Base-by-base conservation (phyloP, 2,888 invertebrate species). In the Eilema caniola region DNA sequence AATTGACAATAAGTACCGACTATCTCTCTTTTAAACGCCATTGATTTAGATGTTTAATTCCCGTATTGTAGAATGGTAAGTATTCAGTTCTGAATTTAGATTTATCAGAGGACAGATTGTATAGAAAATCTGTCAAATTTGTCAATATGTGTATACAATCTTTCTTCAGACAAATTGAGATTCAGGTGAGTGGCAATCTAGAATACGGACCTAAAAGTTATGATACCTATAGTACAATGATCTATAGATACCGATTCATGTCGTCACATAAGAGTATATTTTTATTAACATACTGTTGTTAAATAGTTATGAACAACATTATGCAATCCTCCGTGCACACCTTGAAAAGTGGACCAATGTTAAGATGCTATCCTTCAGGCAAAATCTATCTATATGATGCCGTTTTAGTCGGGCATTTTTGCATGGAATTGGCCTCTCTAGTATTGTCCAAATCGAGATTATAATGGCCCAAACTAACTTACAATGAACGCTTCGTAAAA, bases 221-320 rank as follows among this genome's bases (percentile, higher is more conserved):
- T 10, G 24, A 47, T 20, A 12, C 8, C n/a, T 33, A 8, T 33
- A 33, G 3, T 47, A 24, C 24, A 53, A 25, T 53, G 24, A 8
- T 53, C 12, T 37, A 24, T 33, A 64, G 25, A 64, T n/a, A 37
- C 2, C 41, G 41, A 41, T 31, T 31, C 66, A 62, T 25, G 66
- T 56, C 25, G 53, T 37, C 57, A 60, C 63, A 57, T 41, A 53
- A 59, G 66, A 70, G 67, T 74, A 65, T 64, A 73, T 31, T 65
- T 65, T 73, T 70, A 62, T 79, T 81, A 80, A 80, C 71, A 80
- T 47, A 57, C 16, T 23, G 41, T 56, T 23, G 82, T 72, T 80
- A 82, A 82, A 73, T 57, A 72, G 71, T 66, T 62, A 64, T 66
- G 69, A 71, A 67, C 57, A 25, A 14, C 41, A 53, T 53, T 66